Conservation (phyloP, 2,113 vertebrate genomes). For the Pardalotus punctatus region DNA sequence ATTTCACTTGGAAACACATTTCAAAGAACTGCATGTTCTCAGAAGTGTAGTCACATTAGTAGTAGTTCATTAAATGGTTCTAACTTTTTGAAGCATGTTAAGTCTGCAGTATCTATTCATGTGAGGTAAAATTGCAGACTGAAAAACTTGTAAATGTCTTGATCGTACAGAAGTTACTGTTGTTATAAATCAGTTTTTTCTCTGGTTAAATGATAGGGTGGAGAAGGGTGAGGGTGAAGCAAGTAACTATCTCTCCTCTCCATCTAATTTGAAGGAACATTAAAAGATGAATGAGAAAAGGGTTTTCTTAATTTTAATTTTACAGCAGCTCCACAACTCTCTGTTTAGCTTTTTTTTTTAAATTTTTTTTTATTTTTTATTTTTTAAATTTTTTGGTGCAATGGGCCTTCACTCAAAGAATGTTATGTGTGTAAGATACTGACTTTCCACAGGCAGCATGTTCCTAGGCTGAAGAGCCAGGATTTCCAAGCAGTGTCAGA, state of each 20-base stretch:
- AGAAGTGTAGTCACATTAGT: slow-evolving; percentile 9
- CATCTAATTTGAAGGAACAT: slow-evolving; percentile 26
- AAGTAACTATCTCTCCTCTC: not conserved
- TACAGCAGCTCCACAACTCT: not conserved
- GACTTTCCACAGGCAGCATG: not conserved
- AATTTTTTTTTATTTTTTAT: not conserved
- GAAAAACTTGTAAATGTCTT: slow-evolving; percentile 28
- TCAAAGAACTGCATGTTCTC: not conserved
- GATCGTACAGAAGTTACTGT: slow-evolving; percentile 29
- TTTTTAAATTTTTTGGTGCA: not conserved
- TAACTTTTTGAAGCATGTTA: slow-evolving; percentile 6
- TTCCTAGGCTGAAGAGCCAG: not conserved
- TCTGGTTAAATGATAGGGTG: slow-evolving; percentile 41
- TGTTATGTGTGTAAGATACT: not conserved
- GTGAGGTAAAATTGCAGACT: slow-evolving; percentile 20
- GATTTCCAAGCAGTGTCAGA: not conserved
- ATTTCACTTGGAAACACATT: slow-evolving; percentile 32
- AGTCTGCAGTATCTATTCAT: not conserved
- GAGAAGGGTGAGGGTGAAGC: slow-evolving; percentile 12
- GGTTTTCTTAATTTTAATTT: not conserved
- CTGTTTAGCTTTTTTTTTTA: not conserved
- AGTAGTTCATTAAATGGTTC: slow-evolving; percentile 19
- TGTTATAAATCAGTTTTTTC: slow-evolving; percentile 43
- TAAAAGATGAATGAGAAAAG: slow-evolving; percentile 15
- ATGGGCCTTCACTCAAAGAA: not conserved